Percentiles rank a stretch among this genome's conserved stretches.
These are phyloP conservation scores for Ammospiza nelsoni DNA, from an alignment of 2,113 vertebrate genomes.

Conservation along the genomic window DNA sequence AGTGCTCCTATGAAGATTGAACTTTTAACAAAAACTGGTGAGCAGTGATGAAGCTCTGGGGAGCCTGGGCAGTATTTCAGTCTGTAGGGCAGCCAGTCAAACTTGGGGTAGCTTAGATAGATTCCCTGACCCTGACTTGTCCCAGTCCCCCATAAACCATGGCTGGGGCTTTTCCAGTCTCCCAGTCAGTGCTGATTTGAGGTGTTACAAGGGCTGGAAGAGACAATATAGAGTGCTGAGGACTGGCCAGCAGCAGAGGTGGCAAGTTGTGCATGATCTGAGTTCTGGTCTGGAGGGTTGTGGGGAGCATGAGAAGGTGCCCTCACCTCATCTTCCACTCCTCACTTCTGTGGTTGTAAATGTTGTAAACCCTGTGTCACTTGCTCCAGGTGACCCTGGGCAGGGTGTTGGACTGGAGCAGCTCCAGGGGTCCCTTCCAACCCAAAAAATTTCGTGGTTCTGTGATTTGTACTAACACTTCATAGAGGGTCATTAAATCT, in stretches of 20 bases:
- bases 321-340: not conserved
- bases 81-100: not conserved
- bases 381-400: not conserved
- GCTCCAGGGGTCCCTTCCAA: not conserved
- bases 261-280: not conserved
- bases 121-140: not conserved
- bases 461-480: no score
- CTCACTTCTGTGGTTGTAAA: not conserved
- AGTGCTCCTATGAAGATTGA: not conserved
- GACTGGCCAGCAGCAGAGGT: not conserved
- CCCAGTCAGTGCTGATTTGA: not conserved
- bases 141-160: not conserved
- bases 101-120: not conserved
- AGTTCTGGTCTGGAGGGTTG: not conserved
- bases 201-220: not conserved
- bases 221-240: not conserved
- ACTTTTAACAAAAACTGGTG: not conserved
- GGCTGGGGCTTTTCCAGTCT: not conserved
- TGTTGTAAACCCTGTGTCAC: not conserved
- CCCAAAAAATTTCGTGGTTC: no score
- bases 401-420: accelerated
- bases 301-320: not conserved
- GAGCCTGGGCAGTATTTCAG: not conserved
- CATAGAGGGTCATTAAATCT: no score
- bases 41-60: not conserved